Conservation (phyloP, 2,888 invertebrate species). For the Acanthopleura granulata region DNA sequence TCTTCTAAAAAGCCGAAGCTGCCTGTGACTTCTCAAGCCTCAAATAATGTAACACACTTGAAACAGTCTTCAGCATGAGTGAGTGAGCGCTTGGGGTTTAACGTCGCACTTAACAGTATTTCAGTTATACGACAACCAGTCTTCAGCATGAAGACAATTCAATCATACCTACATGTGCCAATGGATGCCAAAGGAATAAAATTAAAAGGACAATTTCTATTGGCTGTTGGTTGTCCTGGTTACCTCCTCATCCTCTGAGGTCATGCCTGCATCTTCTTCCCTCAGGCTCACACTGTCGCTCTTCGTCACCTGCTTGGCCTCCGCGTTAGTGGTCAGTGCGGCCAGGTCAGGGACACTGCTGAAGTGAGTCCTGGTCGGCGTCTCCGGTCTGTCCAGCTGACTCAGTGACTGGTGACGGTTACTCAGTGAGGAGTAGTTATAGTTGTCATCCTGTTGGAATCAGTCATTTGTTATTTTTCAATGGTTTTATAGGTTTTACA, state of each 20-base stretch:
- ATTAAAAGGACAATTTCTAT: not conserved
- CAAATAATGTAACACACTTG: no score
- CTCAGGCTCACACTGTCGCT: constrained; percentile 55
- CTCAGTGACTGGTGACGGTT: constrained; percentile 52
- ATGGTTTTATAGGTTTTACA: no score
- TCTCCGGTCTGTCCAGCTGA: constrained; percentile 40
- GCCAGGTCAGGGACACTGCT: constrained; percentile 60
- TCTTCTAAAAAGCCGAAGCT: no score
- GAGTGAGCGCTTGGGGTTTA: no score
- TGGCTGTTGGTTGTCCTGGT: no score
- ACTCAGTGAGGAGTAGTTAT: constrained; percentile 55
- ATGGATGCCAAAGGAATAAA: not conserved
- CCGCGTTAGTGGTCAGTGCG: constrained; percentile 40
- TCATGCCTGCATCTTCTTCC: constrained; percentile 37
- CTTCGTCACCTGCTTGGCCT: constrained; percentile 38
- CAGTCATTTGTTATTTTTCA: not conserved
- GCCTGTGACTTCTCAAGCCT: no score
- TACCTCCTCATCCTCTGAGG: constrained; percentile 47
- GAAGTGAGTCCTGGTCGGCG: constrained; percentile 40
- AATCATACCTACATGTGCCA: no score
- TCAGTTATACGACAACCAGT: no score
- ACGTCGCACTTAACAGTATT: no score
- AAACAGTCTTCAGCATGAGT: no score
- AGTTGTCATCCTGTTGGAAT: constrained; percentile 51
- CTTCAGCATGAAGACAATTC: no score